Evolutionary conservation across 2,888 invertebrate species (phyloP), one percentile per base, ranked within the genome.

Genomic region (Elmis aenea): DNA sequence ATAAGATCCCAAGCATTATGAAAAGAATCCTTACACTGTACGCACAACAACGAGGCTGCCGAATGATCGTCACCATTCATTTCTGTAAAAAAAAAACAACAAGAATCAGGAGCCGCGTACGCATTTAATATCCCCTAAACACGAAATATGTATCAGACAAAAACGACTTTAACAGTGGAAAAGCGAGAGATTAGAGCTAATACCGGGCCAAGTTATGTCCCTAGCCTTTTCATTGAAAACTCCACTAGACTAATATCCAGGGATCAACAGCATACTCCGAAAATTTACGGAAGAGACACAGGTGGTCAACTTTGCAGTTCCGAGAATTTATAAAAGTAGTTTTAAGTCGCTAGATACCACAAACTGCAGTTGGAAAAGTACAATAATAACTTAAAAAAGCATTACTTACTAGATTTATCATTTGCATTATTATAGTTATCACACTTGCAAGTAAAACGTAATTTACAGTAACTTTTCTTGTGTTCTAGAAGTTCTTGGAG

Each of bases 401-500:
- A 27, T 24, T 31, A 69, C 71, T 69, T 68, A 75, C 75, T 73
- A 46, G 70, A 70, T 65, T 64, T 74, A 28, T 42, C 42, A 15
- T 27, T 44, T 11, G 33, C 15, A 25, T 33, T 35, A 68, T 72
- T 74, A 55, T 73, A 66, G 48, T 67, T 69, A 61, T 76, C 76
- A 63, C 80, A 81, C 67, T 79, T 79, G 69, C 81, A 81, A 48
- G 79, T 79, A 67, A 81, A 81, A 53, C 80, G 73, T 51, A 82
- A 72, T 63, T 80, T 79, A 68, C 83, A 83, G 64, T 79, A 79
- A 38, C 75, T 74, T 56, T 81, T 79, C 69, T 83, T 83, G 69
- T 85, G 85, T 52, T 83, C 81, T 48, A 82, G 72, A 45, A 83
- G 70, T 52, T 81, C 81, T 51, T 80, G 78, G 9, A 84, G 71